Evolutionary conservation across 2,113 vertebrate species (phyloP), one percentile per base, ranked within the genome.

Genomic region (Spea bombifrons): DNA sequence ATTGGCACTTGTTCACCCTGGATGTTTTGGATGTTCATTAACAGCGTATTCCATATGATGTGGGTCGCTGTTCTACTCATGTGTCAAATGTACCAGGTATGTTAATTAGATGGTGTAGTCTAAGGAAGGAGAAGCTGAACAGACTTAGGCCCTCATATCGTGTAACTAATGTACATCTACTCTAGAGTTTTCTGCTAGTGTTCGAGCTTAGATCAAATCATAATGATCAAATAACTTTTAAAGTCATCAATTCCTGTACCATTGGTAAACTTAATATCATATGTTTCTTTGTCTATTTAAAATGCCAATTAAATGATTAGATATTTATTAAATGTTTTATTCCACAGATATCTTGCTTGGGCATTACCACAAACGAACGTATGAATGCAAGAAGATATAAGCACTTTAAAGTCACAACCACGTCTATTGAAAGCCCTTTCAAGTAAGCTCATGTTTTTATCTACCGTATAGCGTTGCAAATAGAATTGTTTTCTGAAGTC

Each of bases 11-110:
- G 96, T 86, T 99, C 97, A 2, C 96, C 97, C 0, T 99, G 97
- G 97, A 97, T 99, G 94, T 99, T 99, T 84, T 99, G 97, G 97
- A 99, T 99, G 97, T 99, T 99, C 86, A 88, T 99, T 64, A 99
- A 99, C 90, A 99, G 97, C 83, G 76, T 98, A 76, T 99, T 99
- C 89, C 97, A 99, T 88, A 96, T 99, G 85, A 94, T 98, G 95
- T 99, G 97, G 97, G 97, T 99, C 81, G 96, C 95, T 5, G 96
- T 99, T 67, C 92, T 99, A 84, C 97, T 99, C 87, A 97, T 99
- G 97, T 99, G 97, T 92, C 97, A 99, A 87, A 95, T 99, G 89
- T 99, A 99, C 87, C 97, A 99, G 97, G 97, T 99, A 86, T 72
- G 90, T 59, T 53, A 53, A 30, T 2, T 30, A 30, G 2, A 30